phyloP scores from a whole-genome alignment of 1,140 invertebrate species.

The Ectropis grisescens region DNA sequence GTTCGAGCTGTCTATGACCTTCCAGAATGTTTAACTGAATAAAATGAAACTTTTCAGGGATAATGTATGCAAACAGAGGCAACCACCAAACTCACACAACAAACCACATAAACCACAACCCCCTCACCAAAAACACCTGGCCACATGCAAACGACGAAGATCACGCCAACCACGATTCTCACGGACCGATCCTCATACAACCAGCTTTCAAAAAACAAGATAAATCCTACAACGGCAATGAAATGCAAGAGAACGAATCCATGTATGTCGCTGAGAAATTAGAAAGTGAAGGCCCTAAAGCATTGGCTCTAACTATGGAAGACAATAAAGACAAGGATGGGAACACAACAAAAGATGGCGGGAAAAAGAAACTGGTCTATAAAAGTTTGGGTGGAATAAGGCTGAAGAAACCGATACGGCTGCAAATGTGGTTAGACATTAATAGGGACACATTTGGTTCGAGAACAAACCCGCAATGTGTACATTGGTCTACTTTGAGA shows the following conservation, averaged over 20 bases:
- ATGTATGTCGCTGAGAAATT: conserved; percentile 44
- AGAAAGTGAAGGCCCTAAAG: conserved; percentile 52
- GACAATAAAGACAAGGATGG: conserved; percentile 14
- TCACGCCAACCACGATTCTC: conserved; percentile 30
- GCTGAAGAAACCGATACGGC: conserved; percentile 77
- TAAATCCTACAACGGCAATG: conserved; percentile 25
- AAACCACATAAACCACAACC: conserved; percentile 27
- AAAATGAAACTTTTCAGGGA: too few relatives aligned
- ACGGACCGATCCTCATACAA: conserved; percentile 61
- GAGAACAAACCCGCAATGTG: conserved; percentile 88
- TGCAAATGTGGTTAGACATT: conserved; percentile 83
- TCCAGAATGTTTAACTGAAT: too few relatives aligned
- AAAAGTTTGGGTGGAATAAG: conserved; percentile 78
- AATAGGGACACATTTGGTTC: conserved; percentile 78
- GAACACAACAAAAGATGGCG: conserved; percentile 26
- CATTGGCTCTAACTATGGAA: conserved; percentile 50
- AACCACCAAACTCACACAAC: conserved; percentile 20
- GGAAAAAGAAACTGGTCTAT: conserved; percentile 70
- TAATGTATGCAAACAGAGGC: conserved; percentile 52
- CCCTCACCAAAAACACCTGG: conserved; percentile 23
- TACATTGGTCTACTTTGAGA: conserved; percentile 81
- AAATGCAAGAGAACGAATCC: conserved; percentile 68
- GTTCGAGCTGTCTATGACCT: too few relatives aligned
- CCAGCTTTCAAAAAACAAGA: conserved; percentile 61
- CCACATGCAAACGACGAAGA: conserved; percentile 24